phyloP scores from a whole-genome alignment of 2,113 vertebrate species.

The Mirounga angustirostris region DNA sequence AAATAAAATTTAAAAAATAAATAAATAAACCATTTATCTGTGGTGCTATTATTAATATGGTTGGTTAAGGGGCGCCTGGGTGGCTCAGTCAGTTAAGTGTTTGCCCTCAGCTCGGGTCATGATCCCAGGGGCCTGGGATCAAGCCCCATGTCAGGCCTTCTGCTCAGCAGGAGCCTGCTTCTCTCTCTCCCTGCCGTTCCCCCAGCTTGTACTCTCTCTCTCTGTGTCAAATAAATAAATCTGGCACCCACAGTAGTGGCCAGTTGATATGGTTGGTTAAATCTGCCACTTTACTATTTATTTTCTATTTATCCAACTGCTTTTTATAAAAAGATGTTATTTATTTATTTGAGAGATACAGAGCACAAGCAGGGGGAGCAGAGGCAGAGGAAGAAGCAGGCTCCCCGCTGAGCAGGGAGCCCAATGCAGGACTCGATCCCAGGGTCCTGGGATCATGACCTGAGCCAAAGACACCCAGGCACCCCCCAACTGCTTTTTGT shows the following conservation, averaged over 20 bases:
- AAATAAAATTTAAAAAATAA: no score
- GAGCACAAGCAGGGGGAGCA: background rate
- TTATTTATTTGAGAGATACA: background rate
- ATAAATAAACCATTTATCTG: background rate
- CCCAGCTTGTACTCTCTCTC: no score
- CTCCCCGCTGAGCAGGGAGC: background rate
- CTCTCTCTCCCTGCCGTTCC: no score
- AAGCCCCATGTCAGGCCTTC: no score
- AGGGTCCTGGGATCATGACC: background rate
- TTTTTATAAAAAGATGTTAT: background rate
- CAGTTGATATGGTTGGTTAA: background rate
- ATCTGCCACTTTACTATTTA: background rate
- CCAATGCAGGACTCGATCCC: background rate
- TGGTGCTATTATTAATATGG: background rate
- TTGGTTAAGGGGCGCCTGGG: background rate
- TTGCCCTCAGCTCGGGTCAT: no score
- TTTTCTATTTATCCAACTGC: background rate
- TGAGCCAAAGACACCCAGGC: background rate
- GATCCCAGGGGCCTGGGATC: no score
- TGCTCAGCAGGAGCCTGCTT: no score
- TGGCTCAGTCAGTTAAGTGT: no score
- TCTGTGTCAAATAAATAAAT: no score
- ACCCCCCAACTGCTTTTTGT: background rate
- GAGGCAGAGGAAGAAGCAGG: background rate
- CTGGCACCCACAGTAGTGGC: no score